Percentiles rank a stretch among this genome's conserved stretches.
phyloP scores from a whole-genome alignment of 2,888 invertebrate species.

The Andrena praecox region DNA sequence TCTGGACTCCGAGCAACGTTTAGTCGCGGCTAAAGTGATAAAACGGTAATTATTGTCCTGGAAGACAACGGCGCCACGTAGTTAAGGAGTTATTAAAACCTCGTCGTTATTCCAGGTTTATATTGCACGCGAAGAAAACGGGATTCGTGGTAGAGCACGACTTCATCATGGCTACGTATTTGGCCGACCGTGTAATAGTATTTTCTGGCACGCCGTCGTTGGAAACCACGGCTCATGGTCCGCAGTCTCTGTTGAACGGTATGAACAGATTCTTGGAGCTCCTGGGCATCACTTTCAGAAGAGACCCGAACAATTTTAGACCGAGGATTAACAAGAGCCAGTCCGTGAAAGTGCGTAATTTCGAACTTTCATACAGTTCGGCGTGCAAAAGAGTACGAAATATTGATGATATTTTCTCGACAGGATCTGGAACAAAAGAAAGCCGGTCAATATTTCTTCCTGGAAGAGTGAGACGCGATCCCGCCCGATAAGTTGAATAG shows the following conservation, averaged over 20 bases:
- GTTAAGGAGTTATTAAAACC: conserved; percentile 1
- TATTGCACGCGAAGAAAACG: conserved; percentile 99
- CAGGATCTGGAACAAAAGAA: conserved; percentile 98
- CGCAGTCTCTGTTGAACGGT: conserved; percentile 96
- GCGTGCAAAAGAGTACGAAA: not conserved
- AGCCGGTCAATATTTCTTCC: conserved; percentile 99
- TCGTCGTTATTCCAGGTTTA: conserved; percentile 88
- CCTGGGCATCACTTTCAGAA: conserved; percentile 98
- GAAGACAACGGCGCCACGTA: too few species aligned
- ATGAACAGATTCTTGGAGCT: conserved; percentile 99
- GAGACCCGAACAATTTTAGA: conserved; percentile 99
- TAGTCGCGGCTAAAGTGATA: conserved; percentile 99
- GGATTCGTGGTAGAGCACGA: conserved; percentile 99
- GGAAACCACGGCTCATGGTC: conserved; percentile 94
- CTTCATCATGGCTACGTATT: conserved; percentile 99
- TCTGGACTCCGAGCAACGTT: conserved; percentile 99
- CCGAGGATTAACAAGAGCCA: conserved; percentile 98
- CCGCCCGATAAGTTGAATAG: conserved; percentile 50
- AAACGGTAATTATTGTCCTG: conserved; percentile 89
- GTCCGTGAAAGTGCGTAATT: conserved; percentile 93
- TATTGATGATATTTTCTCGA: conserved; percentile 73
- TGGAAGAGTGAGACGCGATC: conserved; percentile 92
- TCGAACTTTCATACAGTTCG: not conserved
- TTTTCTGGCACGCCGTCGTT: conserved; percentile 98
- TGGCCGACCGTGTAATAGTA: conserved; percentile 99